A percentile compares a stretch with the other conserved stretches of the same genome.
Conservation (phyloP, 2,888 invertebrate species). For the Perizoma flavofasciatum region DNA sequence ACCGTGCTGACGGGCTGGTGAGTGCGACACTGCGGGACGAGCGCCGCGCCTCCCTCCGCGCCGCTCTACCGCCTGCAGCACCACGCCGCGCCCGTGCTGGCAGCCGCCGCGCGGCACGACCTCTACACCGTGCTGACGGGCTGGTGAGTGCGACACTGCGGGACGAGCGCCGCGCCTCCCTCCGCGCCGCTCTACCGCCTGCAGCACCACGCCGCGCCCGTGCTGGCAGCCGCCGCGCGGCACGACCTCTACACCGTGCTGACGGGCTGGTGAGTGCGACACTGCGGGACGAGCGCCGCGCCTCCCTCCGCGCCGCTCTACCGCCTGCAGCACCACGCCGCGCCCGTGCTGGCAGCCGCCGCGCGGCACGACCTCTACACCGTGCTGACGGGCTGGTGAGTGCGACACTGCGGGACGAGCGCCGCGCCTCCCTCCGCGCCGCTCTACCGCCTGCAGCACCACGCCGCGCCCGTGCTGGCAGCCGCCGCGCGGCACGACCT, state of each 20-base stretch:
- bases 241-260: constrained; percentile 82
- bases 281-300: constrained; percentile 87
- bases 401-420: constrained; percentile 86
- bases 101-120: constrained; percentile 85
- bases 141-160: constrained; percentile 80
- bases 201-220: constrained; percentile 86
- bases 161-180: constrained; percentile 87
- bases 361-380: constrained; percentile 81
- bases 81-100: constrained; percentile 88
- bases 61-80: constrained; percentile 80
- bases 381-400: constrained; percentile 88
- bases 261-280: constrained; percentile 85
- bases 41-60: constrained; percentile 71
- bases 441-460: constrained; percentile 84
- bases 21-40: constrained; percentile 85
- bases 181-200: constrained; percentile 79
- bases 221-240: constrained; percentile 87
- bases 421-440: constrained; percentile 64
- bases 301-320: constrained; percentile 73
- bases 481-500: constrained; percentile 85
- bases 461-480: constrained; percentile 88
- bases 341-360: constrained; percentile 88
- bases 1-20: constrained; percentile 88
- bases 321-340: constrained; percentile 84
- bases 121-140: constrained; percentile 85